Evolutionary conservation across 2,797 vertebrate species (phyloP), one percentile per base, ranked within the genome.

Genomic region (Gastrophryne carolinensis): DNA sequence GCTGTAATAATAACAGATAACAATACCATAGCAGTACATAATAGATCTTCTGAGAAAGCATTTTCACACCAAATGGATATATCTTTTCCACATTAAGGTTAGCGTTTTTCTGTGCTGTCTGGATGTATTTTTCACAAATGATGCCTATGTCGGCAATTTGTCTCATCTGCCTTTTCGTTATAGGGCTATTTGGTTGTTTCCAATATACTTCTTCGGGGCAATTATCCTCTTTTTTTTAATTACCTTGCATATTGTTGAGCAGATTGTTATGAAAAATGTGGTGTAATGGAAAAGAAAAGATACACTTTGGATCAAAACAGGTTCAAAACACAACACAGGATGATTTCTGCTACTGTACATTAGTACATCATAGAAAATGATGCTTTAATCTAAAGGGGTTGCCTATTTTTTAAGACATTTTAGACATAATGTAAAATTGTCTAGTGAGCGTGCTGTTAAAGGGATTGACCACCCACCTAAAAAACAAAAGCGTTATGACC

Each of bases 61-160:
- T 64, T 73, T 54, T 73, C 34, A 44, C 34, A 64, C 24, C 50
- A 73, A 39, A 47, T 54, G 21, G 62, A 57, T 57, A 13, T 27
- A 24, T 73, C 30, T 17, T 50, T 21, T 60, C 12, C 39, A 13
- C n/a, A 49, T 24, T 11, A 5, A 19, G 17, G 32, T 57, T 57
- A 23, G 44, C 54, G 57, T 72, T 29, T 50, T 19, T n/a, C 13
- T 41, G 26, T 13, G 34, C 76, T 5, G 15, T 75, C 30, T 79
- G 35, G 54, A 49, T 66, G 76, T 44, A 11, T 9, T 27, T 68
- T 24, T 26, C 67, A 66, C 9, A 78, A 32, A 53, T 35, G 13
- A 65, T 29, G 21, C 15, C 49, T 10, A 19, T 41, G 4, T 19
- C 44, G 21, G 7, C 17, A 29, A 54, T 27, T 27, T 27, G 5